Base-by-base conservation (phyloP, 2,797 vertebrate species). In the Agapornis canus region DNA sequence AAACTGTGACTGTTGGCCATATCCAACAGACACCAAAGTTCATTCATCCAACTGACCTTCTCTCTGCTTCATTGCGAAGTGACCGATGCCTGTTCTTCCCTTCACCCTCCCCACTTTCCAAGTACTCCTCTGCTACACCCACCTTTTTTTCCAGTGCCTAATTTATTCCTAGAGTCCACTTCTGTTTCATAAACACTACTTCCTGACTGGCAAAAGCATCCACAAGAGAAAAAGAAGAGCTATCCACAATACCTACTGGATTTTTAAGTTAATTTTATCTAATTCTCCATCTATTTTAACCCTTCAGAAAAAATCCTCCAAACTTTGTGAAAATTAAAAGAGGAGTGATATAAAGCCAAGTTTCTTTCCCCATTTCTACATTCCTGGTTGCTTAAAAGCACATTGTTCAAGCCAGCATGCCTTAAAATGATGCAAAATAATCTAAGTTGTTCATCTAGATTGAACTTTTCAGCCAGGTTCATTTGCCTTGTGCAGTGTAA, bases 81-180 rank as follows among this genome's bases (percentile, higher is more conserved):
- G 48, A 32, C 85, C 77, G 8, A 1, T 64, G 82, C 20, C 49
- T 54, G 8, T 12, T 65, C 72, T 89, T 76, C 57, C 57, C 29
- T 68, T 87, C 45, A 21, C 32, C 63, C 66, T 91, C 60, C 82
- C 39, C 65, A 13, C 60, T 75, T 80, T n/a, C 75, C 85, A 32
- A 72, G 42, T 25, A 21, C 66, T 57, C 49, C 72, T 68, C 61
- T 86, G 73, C 84, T 91, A 68, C 89, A 47, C 87, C 89, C 85
- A 65, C 85, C 80, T 37, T 1, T 66, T 86, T 66, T 64, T 82
- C 75, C 69, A 49, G 9, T 25, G 52, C 61, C 72, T 90, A 3
- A 37, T 86, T 81, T 77, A 78, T 40, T 65, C 87, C 94, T 69
- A 6, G 15, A 75, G 37, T 52, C 77, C 85, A 39, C 80, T 94